phyloP scores from a whole-genome alignment of 2,888 invertebrate genomes.

The Drosophila melanosoma region DNA sequence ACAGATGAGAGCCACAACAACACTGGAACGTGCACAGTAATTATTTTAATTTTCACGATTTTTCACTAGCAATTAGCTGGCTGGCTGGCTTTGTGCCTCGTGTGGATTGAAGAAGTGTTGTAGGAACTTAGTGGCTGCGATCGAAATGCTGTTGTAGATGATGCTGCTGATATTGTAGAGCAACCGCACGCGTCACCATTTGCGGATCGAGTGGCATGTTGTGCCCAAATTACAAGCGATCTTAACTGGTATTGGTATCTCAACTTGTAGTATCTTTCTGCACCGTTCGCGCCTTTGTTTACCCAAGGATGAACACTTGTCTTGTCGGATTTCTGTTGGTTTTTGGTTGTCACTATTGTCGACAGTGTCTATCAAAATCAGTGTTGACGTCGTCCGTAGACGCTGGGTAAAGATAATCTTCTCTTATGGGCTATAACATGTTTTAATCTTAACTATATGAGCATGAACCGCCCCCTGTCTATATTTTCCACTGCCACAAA shows the following conservation, averaged over 20 bases:
- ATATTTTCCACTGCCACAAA: conserved; percentile 24
- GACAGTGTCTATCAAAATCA: conserved; percentile 40
- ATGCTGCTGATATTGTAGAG: conserved; percentile 33
- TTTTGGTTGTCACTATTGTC: conserved; percentile 23
- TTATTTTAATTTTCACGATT: conserved; percentile 58
- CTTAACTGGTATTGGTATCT: conserved; percentile 63
- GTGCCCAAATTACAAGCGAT: conserved; percentile 52
- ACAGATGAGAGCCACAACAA: conserved; percentile 16
- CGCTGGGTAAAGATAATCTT: conserved; percentile 54
- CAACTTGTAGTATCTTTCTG: conserved; percentile 9
- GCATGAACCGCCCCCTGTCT: conserved; percentile 4
- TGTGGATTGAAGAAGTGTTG: conserved; percentile 5
- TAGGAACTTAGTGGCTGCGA: conserved; percentile 18
- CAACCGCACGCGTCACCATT: conserved; percentile 65
- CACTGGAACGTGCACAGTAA: conserved; percentile 51
- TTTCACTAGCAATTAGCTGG: conserved; percentile 60
- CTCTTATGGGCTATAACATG: conserved; percentile 44
- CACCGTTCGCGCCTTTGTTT: background rate
- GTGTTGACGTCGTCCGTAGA: conserved; percentile 1
- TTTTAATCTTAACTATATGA: conserved; percentile 45
- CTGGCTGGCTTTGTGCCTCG: conserved; percentile 10
- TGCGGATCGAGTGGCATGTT: conserved; percentile 70
- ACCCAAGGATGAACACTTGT: conserved; percentile 13
- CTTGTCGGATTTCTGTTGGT: conserved; percentile 5
- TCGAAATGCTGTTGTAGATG: conserved; percentile 18